Conservation (phyloP, 2,888 invertebrate genomes). For the Achlya flavicornis region DNA sequence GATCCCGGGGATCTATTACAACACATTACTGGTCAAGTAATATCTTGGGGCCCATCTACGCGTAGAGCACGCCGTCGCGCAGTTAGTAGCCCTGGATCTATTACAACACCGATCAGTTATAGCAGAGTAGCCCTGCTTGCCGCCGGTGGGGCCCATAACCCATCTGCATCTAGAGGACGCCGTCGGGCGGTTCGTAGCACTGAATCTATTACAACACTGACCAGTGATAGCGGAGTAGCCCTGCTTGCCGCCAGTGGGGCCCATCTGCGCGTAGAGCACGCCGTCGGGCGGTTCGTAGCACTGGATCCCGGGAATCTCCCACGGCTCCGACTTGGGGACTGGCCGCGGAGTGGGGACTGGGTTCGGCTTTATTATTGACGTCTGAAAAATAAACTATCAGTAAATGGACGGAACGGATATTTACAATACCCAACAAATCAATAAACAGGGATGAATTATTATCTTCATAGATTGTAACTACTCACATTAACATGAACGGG, state of each 20-base stretch:
- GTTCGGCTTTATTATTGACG: slow-evolving; percentile 56
- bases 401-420: no score
- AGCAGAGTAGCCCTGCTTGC: slow-evolving; percentile 94
- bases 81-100: no score
- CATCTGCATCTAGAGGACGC: slow-evolving; percentile 96
- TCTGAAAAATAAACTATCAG: slow-evolving; percentile 25
- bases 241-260: slow-evolving; percentile 94
- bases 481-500: slow-evolving; percentile 18
- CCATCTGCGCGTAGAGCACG: slow-evolving; percentile 96
- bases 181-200: slow-evolving; percentile 95
- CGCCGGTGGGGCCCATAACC: slow-evolving; percentile 91
- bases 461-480: not conserved
- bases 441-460: no score
- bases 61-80: no score
- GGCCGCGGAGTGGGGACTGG: slow-evolving; percentile 85
- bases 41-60: no score
- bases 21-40: no score
- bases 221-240: slow-evolving; percentile 96
- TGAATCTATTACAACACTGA: slow-evolving; percentile 82
- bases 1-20: no score
- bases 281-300: slow-evolving; percentile 96
- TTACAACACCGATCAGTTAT: slow-evolving; percentile 87
- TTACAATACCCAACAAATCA: no score
- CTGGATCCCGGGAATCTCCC: slow-evolving; percentile 95
- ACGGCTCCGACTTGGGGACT: slow-evolving; percentile 84